phyloP scores from a whole-genome alignment of 2,113 vertebrate genomes.

The Eulemur rufifrons region DNA sequence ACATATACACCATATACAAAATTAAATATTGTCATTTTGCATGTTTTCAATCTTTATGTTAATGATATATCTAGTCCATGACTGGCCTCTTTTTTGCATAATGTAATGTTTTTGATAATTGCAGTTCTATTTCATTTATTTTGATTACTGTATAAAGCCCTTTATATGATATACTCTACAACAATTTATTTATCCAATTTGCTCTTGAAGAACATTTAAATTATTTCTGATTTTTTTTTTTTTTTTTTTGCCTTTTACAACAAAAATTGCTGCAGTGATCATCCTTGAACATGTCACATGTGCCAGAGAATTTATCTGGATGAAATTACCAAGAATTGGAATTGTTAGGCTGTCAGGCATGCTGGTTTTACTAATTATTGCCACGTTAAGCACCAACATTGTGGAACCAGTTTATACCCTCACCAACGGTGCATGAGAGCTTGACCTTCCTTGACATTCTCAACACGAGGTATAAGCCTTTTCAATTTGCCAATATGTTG shows the following conservation, averaged over 20 bases:
- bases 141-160: background rate
- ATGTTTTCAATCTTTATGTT: conserved; percentile 1
- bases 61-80: background rate
- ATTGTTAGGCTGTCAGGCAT: background rate
- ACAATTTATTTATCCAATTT: conserved; percentile 47
- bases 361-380: background rate
- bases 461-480: background rate
- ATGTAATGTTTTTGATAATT: conserved; percentile 20
- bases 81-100: background rate
- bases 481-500: background rate
- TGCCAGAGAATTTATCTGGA: background rate
- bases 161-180: conserved; percentile 2
- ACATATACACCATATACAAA: background rate
- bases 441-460: background rate
- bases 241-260: background rate
- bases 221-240: conserved; percentile 37
- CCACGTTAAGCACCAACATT: background rate
- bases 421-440: accelerated
- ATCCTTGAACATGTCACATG: background rate
- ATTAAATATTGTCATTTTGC: conserved; percentile 22
- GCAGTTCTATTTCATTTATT: conserved; percentile 35
- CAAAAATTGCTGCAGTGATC: background rate
- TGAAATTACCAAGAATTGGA: background rate
- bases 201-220: conserved; percentile 52
- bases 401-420: background rate